phyloP scores from a whole-genome alignment of 2,113 vertebrate species.

The Eidolon helvum region DNA sequence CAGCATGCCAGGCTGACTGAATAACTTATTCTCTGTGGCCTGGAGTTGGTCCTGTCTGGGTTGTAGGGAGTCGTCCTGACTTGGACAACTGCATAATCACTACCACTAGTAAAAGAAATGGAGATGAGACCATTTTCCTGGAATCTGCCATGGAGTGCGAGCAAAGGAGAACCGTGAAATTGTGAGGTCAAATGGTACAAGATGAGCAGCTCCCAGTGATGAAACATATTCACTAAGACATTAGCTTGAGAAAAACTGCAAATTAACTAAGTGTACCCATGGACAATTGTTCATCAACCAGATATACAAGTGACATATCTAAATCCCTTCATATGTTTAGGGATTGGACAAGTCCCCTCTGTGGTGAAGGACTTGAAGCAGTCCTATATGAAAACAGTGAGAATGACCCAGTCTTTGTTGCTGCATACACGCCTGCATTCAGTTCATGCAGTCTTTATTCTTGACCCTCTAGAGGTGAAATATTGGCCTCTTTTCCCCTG shows the following conservation, averaged over 20 bases:
- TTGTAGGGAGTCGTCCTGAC: neutral
- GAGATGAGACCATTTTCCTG: neutral
- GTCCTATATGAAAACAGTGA: neutral
- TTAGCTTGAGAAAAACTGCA: neutral
- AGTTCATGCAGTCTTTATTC: neutral
- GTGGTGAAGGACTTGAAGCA: neutral
- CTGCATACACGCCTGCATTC: neutral
- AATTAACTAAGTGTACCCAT: neutral
- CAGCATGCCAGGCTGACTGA: neutral
- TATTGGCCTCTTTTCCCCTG: neutral
- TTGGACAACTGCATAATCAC: neutral
- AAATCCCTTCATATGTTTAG: neutral
- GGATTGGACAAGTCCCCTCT: neutral
- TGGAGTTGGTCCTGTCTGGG: neutral
- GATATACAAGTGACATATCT: neutral
- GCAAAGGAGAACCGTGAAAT: accelerated
- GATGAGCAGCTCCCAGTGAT: neutral
- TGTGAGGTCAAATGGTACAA: neutral
- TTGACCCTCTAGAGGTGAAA: neutral
- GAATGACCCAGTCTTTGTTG: too few species aligned
- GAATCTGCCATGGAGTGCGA: neutral
- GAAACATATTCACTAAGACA: neutral
- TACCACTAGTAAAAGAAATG: neutral
- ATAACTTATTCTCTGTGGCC: neutral
- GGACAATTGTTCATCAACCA: neutral